These are phyloP conservation scores for Anticlea derivata DNA, from an alignment of 2,888 invertebrate genomes.

Conservation along the genomic window DNA sequence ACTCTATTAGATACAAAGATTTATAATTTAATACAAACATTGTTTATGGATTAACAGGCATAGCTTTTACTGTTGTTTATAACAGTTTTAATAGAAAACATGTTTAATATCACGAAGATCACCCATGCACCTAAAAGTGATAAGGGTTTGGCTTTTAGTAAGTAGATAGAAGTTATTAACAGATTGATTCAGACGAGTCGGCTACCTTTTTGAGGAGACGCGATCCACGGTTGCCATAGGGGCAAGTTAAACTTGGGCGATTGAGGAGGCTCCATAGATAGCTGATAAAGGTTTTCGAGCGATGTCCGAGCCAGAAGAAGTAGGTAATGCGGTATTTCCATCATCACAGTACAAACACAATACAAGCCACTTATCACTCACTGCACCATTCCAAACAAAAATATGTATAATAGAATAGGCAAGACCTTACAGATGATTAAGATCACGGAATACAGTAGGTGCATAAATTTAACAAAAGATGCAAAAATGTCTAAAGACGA, in stretches of 20 bases:
- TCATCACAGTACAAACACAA: slow-evolving; percentile 63
- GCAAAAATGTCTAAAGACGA: slow-evolving; percentile 57
- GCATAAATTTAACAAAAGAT: slow-evolving; percentile 46
- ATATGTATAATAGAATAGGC: slow-evolving; percentile 1
- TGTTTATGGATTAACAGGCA: too few relatives aligned
- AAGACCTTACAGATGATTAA: background rate
- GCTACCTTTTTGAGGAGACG: slow-evolving; percentile 72
- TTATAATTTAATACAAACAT: too few relatives aligned
- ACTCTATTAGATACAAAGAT: too few relatives aligned
- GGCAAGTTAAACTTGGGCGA: slow-evolving; percentile 80
- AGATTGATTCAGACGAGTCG: background rate
- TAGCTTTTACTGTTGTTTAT: too few relatives aligned
- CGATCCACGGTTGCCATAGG: slow-evolving; percentile 79
- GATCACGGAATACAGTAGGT: slow-evolving; percentile 15
- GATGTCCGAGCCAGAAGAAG: slow-evolving; percentile 72
- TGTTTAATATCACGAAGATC: too few relatives aligned
- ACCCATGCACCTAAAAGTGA: too few relatives aligned
- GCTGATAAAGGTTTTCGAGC: slow-evolving; percentile 58
- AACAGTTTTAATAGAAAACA: too few relatives aligned
- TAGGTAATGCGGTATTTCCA: slow-evolving; percentile 78
- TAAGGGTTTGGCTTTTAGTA: background rate
- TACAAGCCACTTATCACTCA: slow-evolving; percentile 47
- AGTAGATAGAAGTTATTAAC: background rate
- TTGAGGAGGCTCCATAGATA: slow-evolving; percentile 78
- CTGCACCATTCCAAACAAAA: slow-evolving; percentile 32